phyloP scores from a whole-genome alignment of 2,888 invertebrate genomes.

The Pammene fasciana region DNA sequence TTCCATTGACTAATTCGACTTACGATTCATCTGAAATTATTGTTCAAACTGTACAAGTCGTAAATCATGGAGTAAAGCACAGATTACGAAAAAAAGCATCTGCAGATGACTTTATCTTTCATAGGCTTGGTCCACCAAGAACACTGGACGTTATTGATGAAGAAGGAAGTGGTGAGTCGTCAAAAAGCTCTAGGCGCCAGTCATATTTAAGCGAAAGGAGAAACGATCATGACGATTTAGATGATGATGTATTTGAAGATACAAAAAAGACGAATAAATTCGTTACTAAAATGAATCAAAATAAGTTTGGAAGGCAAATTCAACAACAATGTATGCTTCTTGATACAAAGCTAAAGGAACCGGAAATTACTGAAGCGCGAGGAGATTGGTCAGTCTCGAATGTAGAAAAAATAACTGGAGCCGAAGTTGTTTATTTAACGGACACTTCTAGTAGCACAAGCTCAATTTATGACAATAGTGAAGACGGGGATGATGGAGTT shows the following conservation, averaged over 20 bases:
- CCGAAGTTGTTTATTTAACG: slow-evolving; percentile 87
- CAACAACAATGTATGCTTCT: slow-evolving; percentile 82
- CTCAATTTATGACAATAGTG: slow-evolving; percentile 81
- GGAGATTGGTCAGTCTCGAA: slow-evolving; percentile 80
- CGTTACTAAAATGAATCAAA: slow-evolving; percentile 57
- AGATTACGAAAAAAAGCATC: slow-evolving; percentile 70
- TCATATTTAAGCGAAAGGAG: slow-evolving; percentile 78
- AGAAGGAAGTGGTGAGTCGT: slow-evolving; percentile 87
- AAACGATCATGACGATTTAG: slow-evolving; percentile 75
- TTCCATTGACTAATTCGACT: slow-evolving; percentile 80
- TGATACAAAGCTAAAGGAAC: slow-evolving; percentile 85
- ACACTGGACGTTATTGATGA: slow-evolving; percentile 90
- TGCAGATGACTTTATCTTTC: slow-evolving; percentile 66
- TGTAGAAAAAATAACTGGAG: slow-evolving; percentile 82
- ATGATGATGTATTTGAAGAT: slow-evolving; percentile 78
- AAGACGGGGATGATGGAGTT: slow-evolving; percentile 72
- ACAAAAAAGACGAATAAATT: slow-evolving; percentile 59
- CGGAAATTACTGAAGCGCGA: slow-evolving; percentile 82
- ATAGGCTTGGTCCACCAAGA: slow-evolving; percentile 85
- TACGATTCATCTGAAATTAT: slow-evolving; percentile 70
- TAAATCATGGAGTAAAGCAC: slow-evolving; percentile 74
- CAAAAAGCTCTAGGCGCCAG: slow-evolving; percentile 82
- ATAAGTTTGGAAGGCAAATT: slow-evolving; percentile 63
- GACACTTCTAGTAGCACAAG: slow-evolving; percentile 86
- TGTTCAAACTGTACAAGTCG: slow-evolving; percentile 74